phyloP scores from a whole-genome alignment of 2,888 invertebrate species.

The Chironomus tentans region DNA sequence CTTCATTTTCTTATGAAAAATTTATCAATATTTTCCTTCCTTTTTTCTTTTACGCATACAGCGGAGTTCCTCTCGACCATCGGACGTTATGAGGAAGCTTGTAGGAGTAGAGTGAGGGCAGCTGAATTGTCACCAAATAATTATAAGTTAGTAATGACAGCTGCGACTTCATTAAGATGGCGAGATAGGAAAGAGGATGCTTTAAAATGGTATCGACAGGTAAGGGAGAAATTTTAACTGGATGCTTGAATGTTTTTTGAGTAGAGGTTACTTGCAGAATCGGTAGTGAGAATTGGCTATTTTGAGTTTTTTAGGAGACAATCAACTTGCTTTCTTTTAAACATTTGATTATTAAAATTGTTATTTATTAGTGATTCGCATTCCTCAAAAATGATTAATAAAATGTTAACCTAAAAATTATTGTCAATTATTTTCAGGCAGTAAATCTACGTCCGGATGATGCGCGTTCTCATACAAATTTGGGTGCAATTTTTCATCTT shows the following conservation, averaged over 20 bases:
- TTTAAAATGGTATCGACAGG: slow-evolving; percentile 78
- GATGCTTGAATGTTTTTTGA: neutral
- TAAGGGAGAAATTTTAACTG: slow-evolving; percentile 35
- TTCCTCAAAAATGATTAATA: too few relatives aligned
- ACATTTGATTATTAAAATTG: too few relatives aligned
- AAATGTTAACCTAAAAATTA: too few relatives aligned
- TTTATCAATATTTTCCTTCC: neutral
- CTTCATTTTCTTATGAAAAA: slow-evolving; percentile 10
- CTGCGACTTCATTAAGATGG: slow-evolving; percentile 79
- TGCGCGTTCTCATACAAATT: slow-evolving; percentile 84
- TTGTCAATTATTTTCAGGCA: slow-evolving; percentile 34
- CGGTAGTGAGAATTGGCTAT: too few relatives aligned
- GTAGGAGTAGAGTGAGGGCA: slow-evolving; percentile 67
- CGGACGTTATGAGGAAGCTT: slow-evolving; percentile 71
- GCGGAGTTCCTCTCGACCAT: slow-evolving; percentile 81
- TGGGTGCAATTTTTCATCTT: slow-evolving; percentile 89
- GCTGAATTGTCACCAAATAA: slow-evolving; percentile 69
- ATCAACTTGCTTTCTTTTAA: too few relatives aligned
- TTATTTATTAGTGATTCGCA: too few relatives aligned
- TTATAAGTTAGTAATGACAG: slow-evolving; percentile 75
- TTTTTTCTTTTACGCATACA: slow-evolving; percentile 35
- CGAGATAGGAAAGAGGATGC: slow-evolving; percentile 73
- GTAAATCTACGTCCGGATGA: slow-evolving; percentile 54
- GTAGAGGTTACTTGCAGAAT: too few relatives aligned
- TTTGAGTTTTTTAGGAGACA: too few relatives aligned